Base-by-base conservation (phyloP, 2,888 invertebrate species). In the Salticus scenicus region DNA sequence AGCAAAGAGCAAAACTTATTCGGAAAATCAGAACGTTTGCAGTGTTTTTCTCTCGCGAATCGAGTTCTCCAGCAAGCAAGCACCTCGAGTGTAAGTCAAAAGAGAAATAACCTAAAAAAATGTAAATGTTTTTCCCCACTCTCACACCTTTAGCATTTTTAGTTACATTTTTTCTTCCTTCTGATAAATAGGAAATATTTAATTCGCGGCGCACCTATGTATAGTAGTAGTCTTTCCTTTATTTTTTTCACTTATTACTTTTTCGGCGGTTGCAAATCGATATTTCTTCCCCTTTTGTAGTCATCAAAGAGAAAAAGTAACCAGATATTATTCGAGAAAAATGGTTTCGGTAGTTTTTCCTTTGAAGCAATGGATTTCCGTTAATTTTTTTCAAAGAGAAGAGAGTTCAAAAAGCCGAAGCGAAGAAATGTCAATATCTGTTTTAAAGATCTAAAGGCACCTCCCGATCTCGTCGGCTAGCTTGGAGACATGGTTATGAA, bases 181-280 rank as follows among this genome's bases (percentile, higher is more conserved):
- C 31, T 83, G 83, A 84, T 84, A 84, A 84, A 84, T 84, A 84
- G 83, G 77, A 84, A 84, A 84, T 84, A 84, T 84, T 84, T 84
- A 84, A 84, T 84, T 84, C 76, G 31, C 66, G 73, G 67, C 64
- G 77, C 83, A 77, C 77, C 77, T 77, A 67, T 84, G 77, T 72
- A 41, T 41, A 64, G 74, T 20, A 63, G 63, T 37, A 63, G 17
- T 67, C 51, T 27, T 71, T 31, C 64, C 51, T 51, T n/a, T 51
- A 27, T 41, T 37, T 24, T 57, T 57, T 57, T 57, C 57, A 57
- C 57, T 57, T 57, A 57, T 57, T 57, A 57, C 57, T 57, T 57
- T 57, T 70, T 63, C 42, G 27, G 57, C 37, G 67, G 42, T 41
- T 27, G 42, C 66, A 73, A 72, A 71, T 83, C 76, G 77, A 77